Conservation (phyloP, 2,888 invertebrate genomes). For the Volucella zonaria region DNA sequence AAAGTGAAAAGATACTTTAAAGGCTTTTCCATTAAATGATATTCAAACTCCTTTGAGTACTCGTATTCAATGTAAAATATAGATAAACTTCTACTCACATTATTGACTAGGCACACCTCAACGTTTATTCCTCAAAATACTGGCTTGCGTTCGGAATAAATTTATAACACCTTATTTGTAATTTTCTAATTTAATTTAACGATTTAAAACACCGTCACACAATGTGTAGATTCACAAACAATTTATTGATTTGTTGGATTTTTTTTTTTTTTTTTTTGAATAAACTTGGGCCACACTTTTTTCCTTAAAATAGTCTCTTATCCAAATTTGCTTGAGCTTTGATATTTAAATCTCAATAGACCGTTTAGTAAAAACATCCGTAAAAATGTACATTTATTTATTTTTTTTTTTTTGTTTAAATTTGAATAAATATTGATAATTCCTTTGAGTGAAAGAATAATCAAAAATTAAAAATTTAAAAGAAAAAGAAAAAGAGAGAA, state of each 20-base stretch:
- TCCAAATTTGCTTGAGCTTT: too few relatives aligned
- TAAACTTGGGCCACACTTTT: not conserved
- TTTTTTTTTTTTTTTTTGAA: not conserved
- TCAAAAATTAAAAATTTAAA: conserved; percentile 1
- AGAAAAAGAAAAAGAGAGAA: conserved; percentile 12
- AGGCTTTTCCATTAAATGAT: too few relatives aligned
- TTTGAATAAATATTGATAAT: not conserved
- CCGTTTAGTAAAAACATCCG: too few relatives aligned
- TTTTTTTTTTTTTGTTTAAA: not conserved
- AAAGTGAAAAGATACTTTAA: too few relatives aligned
- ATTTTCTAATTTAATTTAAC: not conserved
- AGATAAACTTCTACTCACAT: not conserved
- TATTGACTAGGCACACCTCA: not conserved
- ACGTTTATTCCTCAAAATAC: conserved; percentile 17
- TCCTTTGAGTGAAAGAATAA: not conserved
- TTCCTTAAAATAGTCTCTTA: not conserved
- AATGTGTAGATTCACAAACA: not conserved
- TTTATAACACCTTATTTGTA: conserved; percentile 31
- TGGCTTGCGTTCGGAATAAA: not conserved
- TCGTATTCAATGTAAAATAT: not conserved
- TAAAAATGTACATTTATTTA: not conserved
- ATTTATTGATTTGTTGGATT: not conserved
- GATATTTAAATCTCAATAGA: too few relatives aligned
- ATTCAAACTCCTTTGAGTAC: too few relatives aligned
- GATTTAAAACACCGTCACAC: conserved; percentile 7